Base-by-base conservation (phyloP, 2,113 vertebrate species). In the Amblyopsis rosae region DNA sequence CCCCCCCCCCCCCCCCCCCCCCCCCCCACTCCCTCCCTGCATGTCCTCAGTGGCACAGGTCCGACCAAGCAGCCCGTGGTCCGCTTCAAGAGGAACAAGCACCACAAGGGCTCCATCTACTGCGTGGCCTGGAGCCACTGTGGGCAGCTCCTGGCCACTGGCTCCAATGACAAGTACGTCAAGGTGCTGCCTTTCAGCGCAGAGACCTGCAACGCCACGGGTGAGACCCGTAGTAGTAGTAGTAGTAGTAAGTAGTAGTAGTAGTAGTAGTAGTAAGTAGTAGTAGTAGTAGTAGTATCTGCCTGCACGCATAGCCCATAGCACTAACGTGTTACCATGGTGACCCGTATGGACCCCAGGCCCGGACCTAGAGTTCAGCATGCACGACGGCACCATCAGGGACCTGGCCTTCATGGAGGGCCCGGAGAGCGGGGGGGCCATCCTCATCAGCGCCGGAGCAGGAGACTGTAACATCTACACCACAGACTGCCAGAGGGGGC, bases 361-460 rank as follows among this genome's bases (percentile, higher is more conserved):
- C 56, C 97, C 97, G 3, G 96, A 98, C 89, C 86, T 98, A 77
- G 91, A 92, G 85, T 98, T 99, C 84, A 99, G 96, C 88, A 99
- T 99, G 98, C 98, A 99, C 0, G 97, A 99, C 67, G 98, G 96
- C 65, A 99, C 97, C 72, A 98, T 99, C 87, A 93, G 98, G 88
- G 98, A 99, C 85, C 90, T 99, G 88, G 97, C 96, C 73, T 99
- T 99, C 84, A 98, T 99, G 97, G 98, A 99, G 92, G 96, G 97
- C 15, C 96, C 97, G 0, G 97, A 99, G 76, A 98, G 96, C 2
- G 96, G 97, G 63, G 98, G 96, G 51, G 95, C 98, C 75, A 98
- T 98, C 89, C 88, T 99, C 89, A 98, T 99, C 87, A 99, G 98
- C 55, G 98, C 97, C 12, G 98, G 98, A 67, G 98, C 98, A 13